Percentiles rank a stretch among this genome's conserved stretches.
Evolutionary conservation across 2,113 vertebrate species (phyloP).

Genomic region (Rhombomys opimus): DNA sequence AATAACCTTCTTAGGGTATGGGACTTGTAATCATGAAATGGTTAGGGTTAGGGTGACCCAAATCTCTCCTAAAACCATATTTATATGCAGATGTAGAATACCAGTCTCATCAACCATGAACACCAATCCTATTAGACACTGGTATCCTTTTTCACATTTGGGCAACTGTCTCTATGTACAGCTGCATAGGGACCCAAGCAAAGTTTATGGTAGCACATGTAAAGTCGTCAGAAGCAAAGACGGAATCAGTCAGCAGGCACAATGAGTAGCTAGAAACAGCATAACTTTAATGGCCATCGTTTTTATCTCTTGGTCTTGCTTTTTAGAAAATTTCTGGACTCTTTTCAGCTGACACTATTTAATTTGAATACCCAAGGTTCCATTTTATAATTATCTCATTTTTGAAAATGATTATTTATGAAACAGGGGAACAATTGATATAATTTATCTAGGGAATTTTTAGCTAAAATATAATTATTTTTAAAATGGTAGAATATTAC

Average conservation of each 20-base stretch:
- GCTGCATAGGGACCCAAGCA: neutral
- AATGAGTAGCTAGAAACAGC: neutral
- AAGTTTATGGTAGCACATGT: neutral
- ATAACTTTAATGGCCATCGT: neutral
- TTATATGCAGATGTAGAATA: neutral
- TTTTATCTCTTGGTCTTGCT: neutral
- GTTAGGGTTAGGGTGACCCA: neutral
- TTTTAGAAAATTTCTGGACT: neutral
- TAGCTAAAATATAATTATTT: neutral
- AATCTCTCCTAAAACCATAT: neutral
- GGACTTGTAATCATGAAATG: neutral
- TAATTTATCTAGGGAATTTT: constrained; percentile 44
- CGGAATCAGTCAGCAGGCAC: neutral
- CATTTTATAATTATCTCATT: neutral
- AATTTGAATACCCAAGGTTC: constrained; percentile 2
- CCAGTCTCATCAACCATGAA: neutral
- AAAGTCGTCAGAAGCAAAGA: neutral
- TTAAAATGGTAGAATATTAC: neutral
- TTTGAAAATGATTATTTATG: neutral
- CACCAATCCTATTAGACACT: neutral
- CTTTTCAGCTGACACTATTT: constrained; percentile 7
- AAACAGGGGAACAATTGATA: constrained; percentile 8
- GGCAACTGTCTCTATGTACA: neutral
- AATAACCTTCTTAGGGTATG: neutral
- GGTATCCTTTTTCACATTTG: neutral